Evolutionary conservation across 2,113 vertebrate species (phyloP).

Genomic region (Chaenogobius annularis): DNA sequence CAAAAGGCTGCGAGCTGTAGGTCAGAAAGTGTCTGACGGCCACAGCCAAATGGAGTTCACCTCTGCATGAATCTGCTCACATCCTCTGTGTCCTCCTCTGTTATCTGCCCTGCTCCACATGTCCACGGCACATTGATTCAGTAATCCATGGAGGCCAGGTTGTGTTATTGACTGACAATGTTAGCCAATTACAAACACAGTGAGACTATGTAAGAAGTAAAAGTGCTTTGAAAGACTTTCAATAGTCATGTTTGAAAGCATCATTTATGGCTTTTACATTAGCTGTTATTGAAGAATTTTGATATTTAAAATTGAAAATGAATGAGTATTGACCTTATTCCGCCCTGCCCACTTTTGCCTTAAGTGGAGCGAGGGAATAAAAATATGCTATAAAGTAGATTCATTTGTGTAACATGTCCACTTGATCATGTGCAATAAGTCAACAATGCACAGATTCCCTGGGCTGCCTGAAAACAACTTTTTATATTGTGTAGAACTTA

Average conservation of each 20-base stretch:
- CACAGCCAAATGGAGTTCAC: slow-evolving; percentile 46
- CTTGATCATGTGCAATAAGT: too few relatives aligned
- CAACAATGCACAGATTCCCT: too few relatives aligned
- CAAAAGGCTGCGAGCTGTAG: slow-evolving; percentile 41
- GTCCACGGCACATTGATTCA: background rate
- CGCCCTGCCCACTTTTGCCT: too few relatives aligned
- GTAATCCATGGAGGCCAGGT: slow-evolving; percentile 1
- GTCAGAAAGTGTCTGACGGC: slow-evolving; percentile 43
- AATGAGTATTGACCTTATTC: too few relatives aligned
- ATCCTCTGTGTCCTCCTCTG: slow-evolving; percentile 6
- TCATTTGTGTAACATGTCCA: too few relatives aligned
- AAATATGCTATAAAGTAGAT: too few relatives aligned
- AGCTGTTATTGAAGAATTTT: background rate
- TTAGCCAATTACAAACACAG: background rate
- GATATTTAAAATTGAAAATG: too few relatives aligned
- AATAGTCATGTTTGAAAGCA: background rate
- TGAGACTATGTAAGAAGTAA: background rate
- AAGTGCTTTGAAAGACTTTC: background rate
- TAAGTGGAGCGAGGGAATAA: too few relatives aligned
- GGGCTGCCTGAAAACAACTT: too few relatives aligned
- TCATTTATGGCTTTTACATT: background rate
- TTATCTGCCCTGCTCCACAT: slow-evolving; percentile 5
- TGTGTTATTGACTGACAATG: slow-evolving; percentile 11
- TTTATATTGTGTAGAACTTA: too few relatives aligned
- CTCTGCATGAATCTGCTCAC: slow-evolving; percentile 35